phyloP scores from a whole-genome alignment of 1,140 invertebrate genomes.

The Geopemphigus sp. region DNA sequence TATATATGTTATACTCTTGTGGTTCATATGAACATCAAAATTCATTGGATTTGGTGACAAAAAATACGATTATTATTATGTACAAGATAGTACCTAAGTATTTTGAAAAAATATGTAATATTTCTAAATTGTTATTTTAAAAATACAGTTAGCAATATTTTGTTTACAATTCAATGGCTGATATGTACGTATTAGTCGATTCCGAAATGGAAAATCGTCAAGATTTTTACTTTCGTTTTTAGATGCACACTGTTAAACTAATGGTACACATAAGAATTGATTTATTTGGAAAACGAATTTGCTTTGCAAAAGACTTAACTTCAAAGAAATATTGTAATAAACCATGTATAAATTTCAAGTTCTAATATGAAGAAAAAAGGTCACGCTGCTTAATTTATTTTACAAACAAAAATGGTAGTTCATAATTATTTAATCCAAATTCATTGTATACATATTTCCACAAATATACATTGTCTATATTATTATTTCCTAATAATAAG shows the following conservation, averaged over 20 bases:
- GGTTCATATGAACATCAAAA: too few relatives aligned
- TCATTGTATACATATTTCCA: too few relatives aligned
- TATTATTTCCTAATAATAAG: too few relatives aligned
- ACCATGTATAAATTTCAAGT: not conserved
- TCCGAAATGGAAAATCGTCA: slow-evolving; percentile 2
- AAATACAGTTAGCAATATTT: slow-evolving; percentile 17
- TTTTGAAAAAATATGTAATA: not conserved
- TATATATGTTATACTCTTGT: too few relatives aligned
- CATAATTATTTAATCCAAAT: too few relatives aligned
- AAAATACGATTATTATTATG: too few relatives aligned
- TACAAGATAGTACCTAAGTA: not conserved
- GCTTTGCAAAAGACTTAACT: slow-evolving; percentile 5
- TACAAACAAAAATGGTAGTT: too few relatives aligned
- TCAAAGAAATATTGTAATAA: not conserved
- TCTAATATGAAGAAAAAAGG: not conserved
- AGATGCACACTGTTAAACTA: not conserved
- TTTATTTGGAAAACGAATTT: not conserved
- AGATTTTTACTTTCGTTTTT: slow-evolving; percentile 23
- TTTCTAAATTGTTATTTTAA: too few relatives aligned
- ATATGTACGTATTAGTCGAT: not conserved
- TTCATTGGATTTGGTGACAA: too few relatives aligned
- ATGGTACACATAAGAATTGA: not conserved
- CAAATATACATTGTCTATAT: too few relatives aligned
- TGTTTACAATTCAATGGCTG: not conserved
- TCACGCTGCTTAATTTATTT: not conserved